Conservation (phyloP, 2,113 vertebrate genomes). For the Albula glossodonta region DNA sequence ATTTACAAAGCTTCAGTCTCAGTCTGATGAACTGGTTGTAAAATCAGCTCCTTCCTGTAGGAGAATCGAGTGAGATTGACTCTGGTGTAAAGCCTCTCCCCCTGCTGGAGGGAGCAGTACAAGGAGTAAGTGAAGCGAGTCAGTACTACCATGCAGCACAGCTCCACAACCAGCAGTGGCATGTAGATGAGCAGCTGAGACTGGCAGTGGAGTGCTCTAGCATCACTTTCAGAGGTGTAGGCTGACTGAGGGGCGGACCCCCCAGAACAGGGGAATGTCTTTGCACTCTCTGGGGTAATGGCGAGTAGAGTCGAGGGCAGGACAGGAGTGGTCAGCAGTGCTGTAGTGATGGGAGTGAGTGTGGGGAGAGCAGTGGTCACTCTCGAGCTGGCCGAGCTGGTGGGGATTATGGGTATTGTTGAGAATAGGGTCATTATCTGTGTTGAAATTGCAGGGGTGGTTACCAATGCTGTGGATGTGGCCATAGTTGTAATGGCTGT, state of each 20-base stretch:
- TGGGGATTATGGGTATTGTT: not conserved
- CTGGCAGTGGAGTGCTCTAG: slow-evolving; percentile 49
- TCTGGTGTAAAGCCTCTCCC: slow-evolving; percentile 41
- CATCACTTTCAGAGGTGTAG: not conserved
- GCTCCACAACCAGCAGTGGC: slow-evolving; percentile 55
- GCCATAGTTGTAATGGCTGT: not conserved
- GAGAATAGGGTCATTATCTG: not conserved
- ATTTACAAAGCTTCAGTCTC: slow-evolving; percentile 52
- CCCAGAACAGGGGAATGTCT: slow-evolving; percentile 40
- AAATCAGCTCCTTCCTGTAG: slow-evolving; percentile 61
- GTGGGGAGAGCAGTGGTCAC: slow-evolving; percentile 12
- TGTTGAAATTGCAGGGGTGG: not conserved
- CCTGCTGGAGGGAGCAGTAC: slow-evolving; percentile 49
- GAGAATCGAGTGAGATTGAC: slow-evolving; percentile 66
- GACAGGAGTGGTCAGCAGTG: not conserved
- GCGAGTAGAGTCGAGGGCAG: not conserved
- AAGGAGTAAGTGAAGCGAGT: slow-evolving; percentile 55
- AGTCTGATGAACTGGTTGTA: slow-evolving; percentile 50
- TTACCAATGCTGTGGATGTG: slow-evolving; percentile 15
- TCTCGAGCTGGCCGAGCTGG: not conserved
- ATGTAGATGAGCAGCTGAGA: slow-evolving; percentile 49
- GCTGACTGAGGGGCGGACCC: slow-evolving; percentile 12
- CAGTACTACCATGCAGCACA: slow-evolving; percentile 48
- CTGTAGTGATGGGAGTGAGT: slow-evolving; percentile 22
- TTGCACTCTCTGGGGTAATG: not conserved